Evolutionary conservation across 2,113 vertebrate species (phyloP), one percentile per base, ranked within the genome.

Genomic region (Cavia aperea): DNA sequence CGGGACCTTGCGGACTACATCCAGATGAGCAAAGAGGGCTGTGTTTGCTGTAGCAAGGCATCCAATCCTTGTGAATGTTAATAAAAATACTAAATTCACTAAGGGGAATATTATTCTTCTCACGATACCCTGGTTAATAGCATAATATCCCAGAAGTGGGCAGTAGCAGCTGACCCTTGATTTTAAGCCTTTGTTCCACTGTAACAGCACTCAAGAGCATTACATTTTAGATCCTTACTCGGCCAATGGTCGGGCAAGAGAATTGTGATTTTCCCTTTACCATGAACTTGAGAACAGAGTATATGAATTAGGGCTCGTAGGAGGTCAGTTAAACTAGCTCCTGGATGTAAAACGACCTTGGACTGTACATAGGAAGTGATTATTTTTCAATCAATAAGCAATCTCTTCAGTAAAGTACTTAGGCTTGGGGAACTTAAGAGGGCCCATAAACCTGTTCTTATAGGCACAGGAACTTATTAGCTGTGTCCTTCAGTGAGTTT

Each of bases 21-120:
- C 24, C 63, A 86, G 84, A 92, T 78, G 19, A 94, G 14, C 39
- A 94, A n/a, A 70, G 24, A 93, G 65, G 13, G 31, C 29, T 56
- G 2, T 16, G 23, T 96, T 84, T 60, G 1, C 60, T 81, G 2
- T n/a, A 89, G 72, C 72, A 83, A 49, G 51, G 60, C 33, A 95
- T 73, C 89, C 91, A n/a, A 10, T 0, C 1, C 54, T 24, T 94
- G 81, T 88, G 95, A 26, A 93, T 31, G 85, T 84, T 95, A 93
- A 95, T 77, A 21, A 82, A 95, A 96, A 91, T 86, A 83, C 75
- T 70, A 91, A 89, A 1, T 79, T 89, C 11, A 33, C 94, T 73
- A 81, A 73, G 86, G 79, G 75, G 72, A 93, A 90, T 78, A 63
- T 87, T 9, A 73, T 8, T 63, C 43, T 94, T 96, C 88, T 93